Base-by-base conservation (phyloP, 2,113 vertebrate genomes). In the Pionites leucogaster region DNA sequence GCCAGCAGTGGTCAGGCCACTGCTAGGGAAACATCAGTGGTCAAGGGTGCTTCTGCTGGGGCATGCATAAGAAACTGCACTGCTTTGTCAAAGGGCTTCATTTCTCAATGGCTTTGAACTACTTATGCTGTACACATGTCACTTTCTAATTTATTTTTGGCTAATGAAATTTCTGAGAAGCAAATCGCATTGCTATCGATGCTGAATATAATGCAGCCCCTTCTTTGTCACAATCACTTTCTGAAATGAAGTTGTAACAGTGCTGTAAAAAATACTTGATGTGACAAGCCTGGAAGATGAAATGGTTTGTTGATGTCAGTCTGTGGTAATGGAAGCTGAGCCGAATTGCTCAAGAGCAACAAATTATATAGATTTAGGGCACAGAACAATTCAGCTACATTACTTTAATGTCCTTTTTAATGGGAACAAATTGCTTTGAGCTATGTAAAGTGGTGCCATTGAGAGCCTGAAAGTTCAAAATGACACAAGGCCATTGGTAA, bases 231-330 rank as follows among this genome's bases (percentile, higher is more conserved):
- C 87, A 89, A 62, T 41, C 71, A 37, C 68, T 97, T 95, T 95
- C 84, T 91, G 77, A 94, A 96, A 95, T 94, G 92, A 85, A 84
- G 87, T 93, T 97, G 19, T 84, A 97, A 85, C 50, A 35, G 53
- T 81, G 70, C 82, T 92, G 77, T 70, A 91, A 92, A 94, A 97
- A 96, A 90, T 35, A 77, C 87, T 84, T 92, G 85, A 88, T 95
- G 91, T 97, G 94, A 95, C 94, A 95, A 59, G 78, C 42, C 55
- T 86, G 78, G 82, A 87, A 95, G 88, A 94, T 95, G 92, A 95
- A 97, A 93, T 86, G 75, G 88, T 86, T 95, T 95, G 88, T 92
- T 95, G 81, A 85, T 87, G 71, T 94, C 86, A 94, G 84, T 29
- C 60, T 90, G 47, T 55, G 35, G 78, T 96, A 96, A 96, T 78